These are phyloP conservation scores for Pterocles gutturalis DNA, from an alignment of 2,113 vertebrate genomes.

Conservation along the genomic window DNA sequence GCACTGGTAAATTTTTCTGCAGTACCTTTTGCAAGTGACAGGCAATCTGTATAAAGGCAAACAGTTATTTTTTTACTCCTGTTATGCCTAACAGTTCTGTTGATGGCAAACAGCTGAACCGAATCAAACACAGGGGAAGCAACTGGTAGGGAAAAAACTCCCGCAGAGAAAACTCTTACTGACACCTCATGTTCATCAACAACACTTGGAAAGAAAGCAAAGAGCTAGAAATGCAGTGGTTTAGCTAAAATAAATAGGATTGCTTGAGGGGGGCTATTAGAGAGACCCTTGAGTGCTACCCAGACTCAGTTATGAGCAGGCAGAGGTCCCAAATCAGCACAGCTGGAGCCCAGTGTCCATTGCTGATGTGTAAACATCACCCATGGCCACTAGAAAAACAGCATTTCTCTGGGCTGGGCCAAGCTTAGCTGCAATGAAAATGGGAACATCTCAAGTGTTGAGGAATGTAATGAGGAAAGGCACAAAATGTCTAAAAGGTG, in stretches of 20 bases:
- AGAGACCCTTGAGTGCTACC: accelerated
- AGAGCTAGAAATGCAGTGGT: not conserved
- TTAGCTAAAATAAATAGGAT: not conserved
- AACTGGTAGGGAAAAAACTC: not conserved
- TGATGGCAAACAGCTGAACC: not conserved
- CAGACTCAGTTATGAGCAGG: not conserved
- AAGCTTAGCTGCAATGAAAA: not conserved
- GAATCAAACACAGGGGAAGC: not conserved
- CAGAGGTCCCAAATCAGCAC: not conserved
- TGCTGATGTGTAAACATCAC: not conserved
- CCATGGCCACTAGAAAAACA: accelerated
- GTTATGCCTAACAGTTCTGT: not conserved
- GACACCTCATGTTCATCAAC: not conserved
- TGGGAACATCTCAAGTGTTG: not conserved
- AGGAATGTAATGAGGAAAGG: not conserved
- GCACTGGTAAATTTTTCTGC: not conserved
- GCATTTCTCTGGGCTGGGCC: not conserved
- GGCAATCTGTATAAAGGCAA: not conserved
- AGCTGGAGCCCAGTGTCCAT: not conserved
- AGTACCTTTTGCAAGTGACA: not conserved
- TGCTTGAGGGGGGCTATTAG: not conserved
- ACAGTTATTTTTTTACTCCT: not conserved
- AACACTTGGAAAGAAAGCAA: not conserved
- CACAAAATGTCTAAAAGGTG: not conserved
- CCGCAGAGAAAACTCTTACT: not conserved